Evolutionary conservation across 2,888 invertebrate species (phyloP), one percentile per base, ranked within the genome.

Genomic region (Paralinhomoeus sp.): DNA sequence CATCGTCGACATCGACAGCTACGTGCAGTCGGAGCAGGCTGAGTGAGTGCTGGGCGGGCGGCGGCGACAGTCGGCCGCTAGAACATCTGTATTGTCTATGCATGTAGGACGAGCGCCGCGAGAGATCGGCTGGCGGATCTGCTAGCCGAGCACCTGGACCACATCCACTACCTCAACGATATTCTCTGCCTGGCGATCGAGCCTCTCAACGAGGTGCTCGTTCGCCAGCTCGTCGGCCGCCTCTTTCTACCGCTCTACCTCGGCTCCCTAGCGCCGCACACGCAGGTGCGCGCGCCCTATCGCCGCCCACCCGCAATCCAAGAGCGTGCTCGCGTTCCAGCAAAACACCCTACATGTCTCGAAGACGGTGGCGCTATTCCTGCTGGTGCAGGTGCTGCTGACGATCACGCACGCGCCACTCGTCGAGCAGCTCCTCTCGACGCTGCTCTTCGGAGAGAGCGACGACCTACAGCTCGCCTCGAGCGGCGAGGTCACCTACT

Each of bases 131-230:
- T 97, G 41, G 77, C 85, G 15, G 89, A 89, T 66, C 67, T 93
- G 50, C 87, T 93, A 2, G 91, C 89, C 0, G 91, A 91, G 66
- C 91, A 93, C 64, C 68, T 93, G 51, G 93, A 97, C 66, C 87
- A 93, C 63, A 72, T 93, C 17, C 91, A 93, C 66, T 93, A 93
- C 64, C 71, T 93, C 45, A 93, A 91, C 62, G 93, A 93, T 62
- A 93, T 93, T 54, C 72, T 97, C 21, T 77, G 81, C 58, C 72
- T 93, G 45, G 77, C 83, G 62, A 87, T 91, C 54, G 77, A 79
- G 42, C 81, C 83, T 58, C 70, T 93, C 44, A 93, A 91, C 65
- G 80, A 82, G 56, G 85, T 91, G 40, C 68, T 93, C 44, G 81
- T 84, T 0, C 85, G 89, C 62, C 89, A 93, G 66, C 70, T 93